Percentiles rank a stretch among this genome's conserved stretches.
These are phyloP conservation scores for Zophobas morio DNA, from an alignment of 1,140 invertebrate species.

Conservation along the genomic window DNA sequence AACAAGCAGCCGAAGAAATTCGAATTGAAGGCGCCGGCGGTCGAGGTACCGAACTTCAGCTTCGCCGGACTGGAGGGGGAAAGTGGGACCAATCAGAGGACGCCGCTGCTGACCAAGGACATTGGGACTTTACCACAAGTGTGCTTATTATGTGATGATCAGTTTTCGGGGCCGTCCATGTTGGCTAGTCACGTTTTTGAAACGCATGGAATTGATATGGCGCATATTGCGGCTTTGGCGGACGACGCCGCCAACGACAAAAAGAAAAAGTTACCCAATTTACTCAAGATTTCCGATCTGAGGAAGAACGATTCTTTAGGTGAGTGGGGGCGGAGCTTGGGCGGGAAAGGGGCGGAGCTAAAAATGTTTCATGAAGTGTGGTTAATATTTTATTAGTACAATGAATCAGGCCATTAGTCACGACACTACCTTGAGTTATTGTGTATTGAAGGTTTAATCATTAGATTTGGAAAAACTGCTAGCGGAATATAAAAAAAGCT, in stretches of 20 bases:
- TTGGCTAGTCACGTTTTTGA: constrained; percentile 63
- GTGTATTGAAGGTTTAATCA: too few species aligned
- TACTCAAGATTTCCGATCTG: constrained; percentile 65
- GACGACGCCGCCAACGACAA: constrained; percentile 50
- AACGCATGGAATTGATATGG: constrained; percentile 63
- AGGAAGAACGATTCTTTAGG: constrained; percentile 59
- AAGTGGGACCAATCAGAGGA: background rate
- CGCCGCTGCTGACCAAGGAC: background rate
- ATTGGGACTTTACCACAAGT: constrained; percentile 56
- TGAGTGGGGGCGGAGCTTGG: constrained; percentile 43
- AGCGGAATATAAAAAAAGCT: too few species aligned
- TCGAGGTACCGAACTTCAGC: background rate
- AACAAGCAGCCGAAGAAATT: constrained; percentile 61
- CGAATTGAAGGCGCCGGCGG: constrained; percentile 1
- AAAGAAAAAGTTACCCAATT: constrained; percentile 63
- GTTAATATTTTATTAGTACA: too few species aligned
- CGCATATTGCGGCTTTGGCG: constrained; percentile 54
- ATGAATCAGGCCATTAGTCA: too few species aligned
- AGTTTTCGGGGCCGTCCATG: constrained; percentile 53
- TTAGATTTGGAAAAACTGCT: too few species aligned
- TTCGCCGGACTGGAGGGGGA: background rate
- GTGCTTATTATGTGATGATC: constrained; percentile 63
- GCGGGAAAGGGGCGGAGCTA: background rate
- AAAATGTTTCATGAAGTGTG: too few species aligned
- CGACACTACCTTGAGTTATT: too few species aligned